These are phyloP conservation scores for Tetrax tetrax DNA, from an alignment of 2,113 vertebrate species.

Conservation along the genomic window DNA sequence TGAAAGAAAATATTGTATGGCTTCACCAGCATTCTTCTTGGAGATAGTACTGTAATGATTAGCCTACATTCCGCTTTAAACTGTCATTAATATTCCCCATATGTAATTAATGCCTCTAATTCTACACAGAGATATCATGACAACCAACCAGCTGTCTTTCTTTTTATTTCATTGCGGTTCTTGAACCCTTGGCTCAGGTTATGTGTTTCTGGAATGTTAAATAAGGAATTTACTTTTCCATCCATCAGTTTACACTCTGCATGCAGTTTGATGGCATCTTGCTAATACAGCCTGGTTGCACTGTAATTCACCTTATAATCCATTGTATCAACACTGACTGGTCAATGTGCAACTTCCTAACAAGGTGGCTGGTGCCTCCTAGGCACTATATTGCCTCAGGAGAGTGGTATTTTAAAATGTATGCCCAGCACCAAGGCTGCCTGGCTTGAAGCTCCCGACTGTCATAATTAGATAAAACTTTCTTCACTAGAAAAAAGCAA, in stretches of 20 bases:
- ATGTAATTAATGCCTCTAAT: constrained; percentile 28
- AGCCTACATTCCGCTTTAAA: constrained; percentile 12
- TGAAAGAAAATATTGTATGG: background rate
- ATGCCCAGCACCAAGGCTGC: background rate
- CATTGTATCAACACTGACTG: constrained; percentile 66
- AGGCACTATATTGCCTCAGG: background rate
- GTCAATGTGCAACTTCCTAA: constrained; percentile 48
- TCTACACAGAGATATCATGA: background rate
- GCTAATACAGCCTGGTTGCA: constrained; percentile 64
- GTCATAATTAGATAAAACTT: background rate
- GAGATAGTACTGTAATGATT: background rate
- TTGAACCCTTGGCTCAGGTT: constrained; percentile 49
- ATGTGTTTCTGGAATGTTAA: constrained; percentile 65
- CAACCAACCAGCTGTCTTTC: constrained; percentile 46
- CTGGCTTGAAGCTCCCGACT: background rate
- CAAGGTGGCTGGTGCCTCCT: constrained; percentile 20
- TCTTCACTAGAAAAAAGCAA: background rate
- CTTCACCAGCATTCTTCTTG: background rate
- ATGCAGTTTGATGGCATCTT: constrained; percentile 58
- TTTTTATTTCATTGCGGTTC: constrained; percentile 40
- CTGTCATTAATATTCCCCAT: constrained; percentile 9
- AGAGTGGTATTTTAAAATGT: background rate
- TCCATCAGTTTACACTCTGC: constrained; percentile 48
- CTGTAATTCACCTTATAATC: constrained; percentile 69
- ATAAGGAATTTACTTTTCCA: constrained; percentile 68